A percentile compares a stretch with the other conserved stretches of the same genome.
These are phyloP conservation scores for Corythornis vintsioides DNA, from an alignment of 2,113 vertebrate species.

Conservation along the genomic window DNA sequence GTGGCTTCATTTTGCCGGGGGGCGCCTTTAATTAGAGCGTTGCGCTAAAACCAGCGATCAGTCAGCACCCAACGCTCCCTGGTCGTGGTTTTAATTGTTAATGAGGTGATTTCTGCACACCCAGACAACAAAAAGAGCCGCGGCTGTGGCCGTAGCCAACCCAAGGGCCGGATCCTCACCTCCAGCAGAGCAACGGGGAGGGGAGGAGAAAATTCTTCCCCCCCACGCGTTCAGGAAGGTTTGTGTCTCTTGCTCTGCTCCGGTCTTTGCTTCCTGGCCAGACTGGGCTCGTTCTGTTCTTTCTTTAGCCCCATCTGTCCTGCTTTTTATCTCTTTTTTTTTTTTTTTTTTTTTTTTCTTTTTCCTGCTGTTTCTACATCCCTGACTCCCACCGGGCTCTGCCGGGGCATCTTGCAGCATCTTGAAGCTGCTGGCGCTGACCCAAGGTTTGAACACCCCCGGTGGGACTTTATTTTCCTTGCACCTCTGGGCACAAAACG, in stretches of 20 bases:
- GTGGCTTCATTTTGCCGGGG: background rate
- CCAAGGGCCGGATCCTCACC: background rate
- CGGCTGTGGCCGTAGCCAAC: no score
- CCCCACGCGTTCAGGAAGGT: background rate
- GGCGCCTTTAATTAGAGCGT: background rate
- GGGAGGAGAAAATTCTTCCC: background rate
- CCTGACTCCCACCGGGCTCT: fast-evolving
- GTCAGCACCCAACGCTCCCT: background rate
- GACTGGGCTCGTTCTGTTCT: background rate
- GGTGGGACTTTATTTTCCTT: fast-evolving
- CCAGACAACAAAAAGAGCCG: fast-evolving
- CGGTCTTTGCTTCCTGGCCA: background rate
- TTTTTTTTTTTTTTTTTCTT: background rate
- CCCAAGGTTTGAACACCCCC: background rate
- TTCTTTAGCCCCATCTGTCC: slow-evolving; percentile 48
- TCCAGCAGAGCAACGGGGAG: background rate
- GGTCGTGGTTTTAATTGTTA: background rate
- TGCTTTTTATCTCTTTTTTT: background rate
- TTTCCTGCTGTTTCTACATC: fast-evolving
- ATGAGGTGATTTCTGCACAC: background rate
- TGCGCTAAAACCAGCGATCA: background rate
- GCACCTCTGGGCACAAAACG: fast-evolving
- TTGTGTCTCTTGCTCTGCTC: background rate
- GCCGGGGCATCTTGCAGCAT: fast-evolving
- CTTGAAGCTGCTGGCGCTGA: fast-evolving